A percentile compares a stretch with the other conserved stretches of the same genome.
These are phyloP conservation scores for Aproaerema taeniolella DNA, from an alignment of 2,888 invertebrate species.

Conservation along the genomic window DNA sequence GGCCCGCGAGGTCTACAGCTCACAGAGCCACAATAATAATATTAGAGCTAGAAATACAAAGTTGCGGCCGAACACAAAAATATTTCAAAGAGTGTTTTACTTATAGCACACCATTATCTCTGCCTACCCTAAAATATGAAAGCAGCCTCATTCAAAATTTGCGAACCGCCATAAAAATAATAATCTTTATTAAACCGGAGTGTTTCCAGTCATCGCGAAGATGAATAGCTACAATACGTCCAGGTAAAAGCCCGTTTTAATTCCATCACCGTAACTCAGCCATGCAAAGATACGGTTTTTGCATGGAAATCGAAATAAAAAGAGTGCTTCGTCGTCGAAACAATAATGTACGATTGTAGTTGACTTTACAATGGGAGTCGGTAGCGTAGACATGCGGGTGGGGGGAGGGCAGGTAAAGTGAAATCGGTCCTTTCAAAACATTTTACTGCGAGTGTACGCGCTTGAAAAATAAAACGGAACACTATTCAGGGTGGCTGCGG, in stretches of 20 bases:
- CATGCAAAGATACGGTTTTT: conserved; percentile 63
- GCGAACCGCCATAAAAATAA: conserved; percentile 35
- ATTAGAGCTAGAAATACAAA: no score
- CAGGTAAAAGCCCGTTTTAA: conserved; percentile 62
- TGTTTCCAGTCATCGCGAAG: conserved; percentile 10
- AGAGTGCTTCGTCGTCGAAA: conserved; percentile 58
- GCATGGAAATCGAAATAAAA: conserved; percentile 63
- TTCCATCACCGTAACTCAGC: conserved; percentile 65
- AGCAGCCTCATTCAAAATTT: conserved; percentile 30
- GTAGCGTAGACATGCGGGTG: conserved; percentile 55
- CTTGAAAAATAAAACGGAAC: conserved; percentile 63
- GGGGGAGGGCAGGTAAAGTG: conserved; percentile 50
- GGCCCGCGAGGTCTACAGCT: no score
- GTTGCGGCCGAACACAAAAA: no score
- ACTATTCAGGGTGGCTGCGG: conserved; percentile 46
- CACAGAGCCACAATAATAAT: no score
- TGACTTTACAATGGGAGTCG: conserved; percentile 60
- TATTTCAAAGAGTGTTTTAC: conserved; percentile 16
- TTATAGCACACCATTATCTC: no score
- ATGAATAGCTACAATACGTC: conserved; percentile 40
- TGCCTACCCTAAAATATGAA: no score
- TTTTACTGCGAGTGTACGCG: conserved; percentile 54
- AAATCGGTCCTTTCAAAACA: conserved; percentile 76
- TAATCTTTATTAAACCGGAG: conserved; percentile 24
- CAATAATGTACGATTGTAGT: conserved; percentile 73